Evolutionary conservation across 2,113 vertebrate genomes (phyloP).

Genomic region (Melanerpes aurifrons): DNA sequence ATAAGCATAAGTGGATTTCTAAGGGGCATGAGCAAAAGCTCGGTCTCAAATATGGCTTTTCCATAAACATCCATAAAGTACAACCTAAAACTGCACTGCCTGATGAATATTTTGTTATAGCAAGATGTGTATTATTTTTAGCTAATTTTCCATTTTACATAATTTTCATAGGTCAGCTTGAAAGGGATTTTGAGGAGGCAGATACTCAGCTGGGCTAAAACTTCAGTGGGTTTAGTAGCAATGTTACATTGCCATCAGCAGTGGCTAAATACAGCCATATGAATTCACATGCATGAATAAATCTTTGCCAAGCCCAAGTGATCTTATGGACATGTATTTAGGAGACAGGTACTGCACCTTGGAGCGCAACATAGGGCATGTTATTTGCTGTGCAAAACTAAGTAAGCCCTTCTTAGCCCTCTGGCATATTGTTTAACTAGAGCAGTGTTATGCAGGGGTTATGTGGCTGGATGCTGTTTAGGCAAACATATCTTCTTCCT

Average conservation of each 20-base stretch:
- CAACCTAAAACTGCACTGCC: not conserved
- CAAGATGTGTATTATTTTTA: not conserved
- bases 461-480: conserved; percentile 55
- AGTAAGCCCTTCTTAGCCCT: not conserved
- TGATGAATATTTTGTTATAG: not conserved
- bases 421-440: conserved; percentile 57
- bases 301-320: not conserved
- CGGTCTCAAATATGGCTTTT: not conserved
- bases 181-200: not conserved
- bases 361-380: not conserved
- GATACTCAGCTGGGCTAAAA: not conserved
- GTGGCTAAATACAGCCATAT: not conserved
- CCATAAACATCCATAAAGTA: not conserved
- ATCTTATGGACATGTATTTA: not conserved
- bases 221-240: not conserved
- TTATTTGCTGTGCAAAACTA: not conserved
- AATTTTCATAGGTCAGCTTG: not conserved
- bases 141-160: not conserved
- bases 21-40: not conserved
- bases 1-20: not conserved
- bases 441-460: conserved; percentile 35
- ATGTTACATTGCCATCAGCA: not conserved
- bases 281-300: not conserved
- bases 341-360: not conserved
- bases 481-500: conserved; percentile 72